These are phyloP conservation scores for Cossypha polioptera DNA, from an alignment of 2,797 vertebrate species.

Conservation along the genomic window DNA sequence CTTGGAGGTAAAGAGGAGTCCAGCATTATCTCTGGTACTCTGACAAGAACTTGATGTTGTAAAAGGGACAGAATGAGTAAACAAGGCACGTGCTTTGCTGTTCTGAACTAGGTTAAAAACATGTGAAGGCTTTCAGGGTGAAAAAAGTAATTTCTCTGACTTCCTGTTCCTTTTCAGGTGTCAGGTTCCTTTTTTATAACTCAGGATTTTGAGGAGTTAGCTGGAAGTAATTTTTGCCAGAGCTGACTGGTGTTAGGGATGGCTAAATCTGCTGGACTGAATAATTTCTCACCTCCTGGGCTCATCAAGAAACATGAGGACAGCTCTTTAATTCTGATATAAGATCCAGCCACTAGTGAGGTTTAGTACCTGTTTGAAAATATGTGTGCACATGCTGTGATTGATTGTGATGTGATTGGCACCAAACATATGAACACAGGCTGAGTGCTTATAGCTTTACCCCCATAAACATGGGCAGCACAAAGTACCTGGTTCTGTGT, in stretches of 20 bases:
- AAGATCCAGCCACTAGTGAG: neutral
- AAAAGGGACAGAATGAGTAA: neutral
- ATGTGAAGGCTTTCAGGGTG: neutral
- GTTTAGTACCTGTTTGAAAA: neutral
- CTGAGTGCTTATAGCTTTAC: neutral
- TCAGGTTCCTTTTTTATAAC: neutral
- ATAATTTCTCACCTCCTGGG: neutral
- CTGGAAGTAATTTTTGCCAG: neutral
- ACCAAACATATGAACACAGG: neutral
- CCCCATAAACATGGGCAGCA: neutral
- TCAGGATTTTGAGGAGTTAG: neutral
- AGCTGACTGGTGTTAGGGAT: neutral
- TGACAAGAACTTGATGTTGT: neutral
- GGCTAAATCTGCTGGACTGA: neutral
- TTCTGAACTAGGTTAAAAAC: neutral
- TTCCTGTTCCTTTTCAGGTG: neutral
- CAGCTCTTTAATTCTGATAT: neutral
- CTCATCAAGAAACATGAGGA: neutral
- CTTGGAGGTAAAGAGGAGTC: neutral
- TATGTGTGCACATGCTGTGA: no score
- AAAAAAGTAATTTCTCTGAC: neutral
- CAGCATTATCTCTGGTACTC: neutral
- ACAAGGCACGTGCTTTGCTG: neutral
- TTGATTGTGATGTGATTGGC: neutral
- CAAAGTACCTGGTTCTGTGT: neutral